Percentiles rank a stretch among this genome's conserved stretches.
Conservation (phyloP, 2,888 invertebrate species). For the Diadegma fenestrale region DNA sequence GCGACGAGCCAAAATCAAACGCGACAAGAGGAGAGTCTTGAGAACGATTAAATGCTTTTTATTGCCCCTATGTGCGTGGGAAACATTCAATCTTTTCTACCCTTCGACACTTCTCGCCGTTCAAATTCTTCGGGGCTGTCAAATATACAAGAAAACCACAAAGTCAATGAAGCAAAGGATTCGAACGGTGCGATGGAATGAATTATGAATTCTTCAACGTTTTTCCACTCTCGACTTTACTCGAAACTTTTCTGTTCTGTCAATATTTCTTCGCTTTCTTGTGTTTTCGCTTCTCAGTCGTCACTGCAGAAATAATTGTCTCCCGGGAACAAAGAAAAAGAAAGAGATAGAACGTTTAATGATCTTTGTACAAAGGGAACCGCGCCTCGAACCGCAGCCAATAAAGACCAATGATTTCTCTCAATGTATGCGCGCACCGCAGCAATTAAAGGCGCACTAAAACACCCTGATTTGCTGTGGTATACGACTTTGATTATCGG, state of each 20-base stretch:
- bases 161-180: slow-evolving; percentile 7
- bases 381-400: slow-evolving; percentile 35
- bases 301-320: neutral
- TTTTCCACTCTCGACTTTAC: neutral
- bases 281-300: neutral
- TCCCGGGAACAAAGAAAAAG: neutral
- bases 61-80: slow-evolving; percentile 19
- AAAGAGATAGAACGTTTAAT: slow-evolving; percentile 22
- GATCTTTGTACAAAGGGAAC: slow-evolving; percentile 37
- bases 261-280: neutral
- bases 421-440: slow-evolving; percentile 43
- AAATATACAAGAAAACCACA: slow-evolving; percentile 10
- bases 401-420: slow-evolving; percentile 46
- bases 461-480: slow-evolving; percentile 32
- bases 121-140: slow-evolving; percentile 40
- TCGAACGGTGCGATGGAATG: neutral
- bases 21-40: slow-evolving; percentile 39
- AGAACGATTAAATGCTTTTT: slow-evolving; percentile 65
- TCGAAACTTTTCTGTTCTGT: neutral
- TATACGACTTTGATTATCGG: slow-evolving; percentile 68
- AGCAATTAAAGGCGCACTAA: slow-evolving; percentile 68
- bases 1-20: slow-evolving; percentile 51
- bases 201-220: neutral
- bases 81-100: slow-evolving; percentile 39
- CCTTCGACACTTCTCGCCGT: slow-evolving; percentile 22